phyloP scores from a whole-genome alignment of 2,113 vertebrate species.

The Prunella fulvescens region DNA sequence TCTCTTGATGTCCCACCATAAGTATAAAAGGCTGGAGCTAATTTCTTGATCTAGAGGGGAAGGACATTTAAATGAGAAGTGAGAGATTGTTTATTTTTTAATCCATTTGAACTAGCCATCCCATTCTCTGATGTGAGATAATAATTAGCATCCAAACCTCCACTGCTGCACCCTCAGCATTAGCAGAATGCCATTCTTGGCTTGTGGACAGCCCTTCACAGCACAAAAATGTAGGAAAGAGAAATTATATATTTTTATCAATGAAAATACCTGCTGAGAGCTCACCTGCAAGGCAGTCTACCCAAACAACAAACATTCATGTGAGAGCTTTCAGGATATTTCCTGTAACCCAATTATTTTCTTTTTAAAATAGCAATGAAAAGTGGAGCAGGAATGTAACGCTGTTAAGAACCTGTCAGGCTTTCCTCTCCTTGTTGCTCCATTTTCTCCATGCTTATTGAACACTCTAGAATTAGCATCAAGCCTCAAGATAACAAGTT shows the following conservation, averaged over 20 bases:
- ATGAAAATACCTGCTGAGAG: background rate
- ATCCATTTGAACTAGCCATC: background rate
- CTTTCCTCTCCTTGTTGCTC: background rate
- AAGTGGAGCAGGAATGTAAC: background rate
- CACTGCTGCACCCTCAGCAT: background rate
- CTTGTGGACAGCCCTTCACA: background rate
- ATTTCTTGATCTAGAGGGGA: background rate
- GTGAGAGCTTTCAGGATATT: background rate
- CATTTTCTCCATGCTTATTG: background rate
- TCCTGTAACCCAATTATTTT: constrained; percentile 14
- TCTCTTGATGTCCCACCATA: background rate
- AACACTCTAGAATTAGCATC: background rate
- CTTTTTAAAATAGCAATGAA: constrained; percentile 10
- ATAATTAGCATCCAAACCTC: background rate
- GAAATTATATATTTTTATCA: background rate
- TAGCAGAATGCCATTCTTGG: background rate
- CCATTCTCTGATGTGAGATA: background rate
- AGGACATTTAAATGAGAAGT: background rate
- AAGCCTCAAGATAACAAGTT: background rate
- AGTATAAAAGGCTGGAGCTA: background rate
- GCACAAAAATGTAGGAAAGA: background rate
- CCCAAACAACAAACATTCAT: background rate
- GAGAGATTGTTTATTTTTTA: background rate
- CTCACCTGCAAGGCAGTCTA: background rate
- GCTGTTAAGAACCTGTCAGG: background rate